Conservation (phyloP, 2,797 vertebrate genomes). For the Pampus argenteus region DNA sequence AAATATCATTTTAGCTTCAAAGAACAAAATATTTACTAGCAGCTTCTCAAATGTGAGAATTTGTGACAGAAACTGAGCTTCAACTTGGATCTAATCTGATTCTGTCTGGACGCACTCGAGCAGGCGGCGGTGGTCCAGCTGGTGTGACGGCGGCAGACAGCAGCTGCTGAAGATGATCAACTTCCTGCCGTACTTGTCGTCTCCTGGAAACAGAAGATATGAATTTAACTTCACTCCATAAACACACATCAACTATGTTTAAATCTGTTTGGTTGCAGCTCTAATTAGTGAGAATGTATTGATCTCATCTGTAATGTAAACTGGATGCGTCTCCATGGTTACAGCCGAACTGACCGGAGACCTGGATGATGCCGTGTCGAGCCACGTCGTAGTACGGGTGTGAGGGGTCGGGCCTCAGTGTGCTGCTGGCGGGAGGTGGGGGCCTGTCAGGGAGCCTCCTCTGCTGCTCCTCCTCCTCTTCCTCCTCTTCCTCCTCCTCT, state of each 20-base stretch:
- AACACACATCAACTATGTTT: too few species aligned
- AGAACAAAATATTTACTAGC: too few species aligned
- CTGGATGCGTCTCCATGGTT: too few species aligned
- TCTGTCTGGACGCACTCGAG: constrained; percentile 83
- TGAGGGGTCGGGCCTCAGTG: constrained; percentile 66
- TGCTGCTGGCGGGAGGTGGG: constrained; percentile 23
- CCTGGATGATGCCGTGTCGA: constrained; percentile 89
- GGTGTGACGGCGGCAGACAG: constrained; percentile 88
- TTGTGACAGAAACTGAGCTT: too few species aligned
- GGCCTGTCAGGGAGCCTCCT: not conserved
- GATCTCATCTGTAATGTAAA: too few species aligned
- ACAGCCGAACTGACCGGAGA: constrained; percentile 81
- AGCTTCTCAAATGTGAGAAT: too few species aligned
- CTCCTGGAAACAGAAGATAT: constrained; percentile 78
- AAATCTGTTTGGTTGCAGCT: too few species aligned
- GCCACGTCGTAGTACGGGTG: constrained; percentile 91
- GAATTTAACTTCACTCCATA: too few species aligned
- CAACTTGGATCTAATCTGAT: too few species aligned
- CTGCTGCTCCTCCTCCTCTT: constrained; percentile 66
- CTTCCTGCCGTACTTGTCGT: constrained; percentile 89
- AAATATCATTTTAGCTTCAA: too few species aligned
- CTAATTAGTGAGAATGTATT: too few species aligned
- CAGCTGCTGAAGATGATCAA: constrained; percentile 91
- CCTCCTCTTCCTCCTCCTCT: constrained; percentile 59
- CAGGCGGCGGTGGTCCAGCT: constrained; percentile 89